Base-by-base conservation (phyloP, 2,888 invertebrate species). In the Caenorhabditis macrosperma region DNA sequence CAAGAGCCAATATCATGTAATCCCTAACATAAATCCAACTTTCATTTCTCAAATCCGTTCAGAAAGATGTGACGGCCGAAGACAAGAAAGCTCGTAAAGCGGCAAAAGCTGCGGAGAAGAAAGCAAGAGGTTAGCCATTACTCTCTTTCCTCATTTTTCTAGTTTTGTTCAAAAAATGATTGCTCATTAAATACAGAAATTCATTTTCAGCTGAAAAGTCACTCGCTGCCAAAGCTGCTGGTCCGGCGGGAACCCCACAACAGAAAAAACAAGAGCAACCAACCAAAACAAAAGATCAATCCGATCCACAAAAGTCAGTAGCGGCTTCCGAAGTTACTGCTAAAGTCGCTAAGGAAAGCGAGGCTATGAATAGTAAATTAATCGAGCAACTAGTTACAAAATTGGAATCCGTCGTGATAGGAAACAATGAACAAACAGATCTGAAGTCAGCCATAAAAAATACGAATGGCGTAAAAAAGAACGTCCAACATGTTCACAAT, bases 51-150 rank as follows among this genome's bases (percentile, higher is more conserved):
- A n/a, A n/a, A n/a, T n/a, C n/a, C n/a, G n/a, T n/a, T 12, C 61
- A 76, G 76, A 71, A 75, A 67, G 81, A 84, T 10, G 82, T 84
- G 69, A 81, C 76, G 4, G 71, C 74, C 7, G 84, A 84, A 6
- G 84, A 84, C 24, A 84, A 84, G 33, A 75, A 82, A 52, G 76
- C 71, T 9, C 81, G 82, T 48, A 74, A 84, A 64, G 75, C 75
- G n/a, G 80, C 82, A 3, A 85, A 85, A 52, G 85, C 84, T 2
- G 85, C 84, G 0, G 83, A 78, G 46, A 85, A 85, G 26, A 83
- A 84, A 24, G 84, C 78, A 5, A 78, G 78, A 77, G 83, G 81
- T 83, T 17, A 3, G 46, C 52, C 33, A 7, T 33, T 33, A n/a
- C n/a, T n/a, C 33, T 9, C 6, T 28, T 68, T 38, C 24, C 30